Evolutionary conservation across 1,140 invertebrate species (phyloP).

Genomic region (Heliconius melpomene): DNA sequence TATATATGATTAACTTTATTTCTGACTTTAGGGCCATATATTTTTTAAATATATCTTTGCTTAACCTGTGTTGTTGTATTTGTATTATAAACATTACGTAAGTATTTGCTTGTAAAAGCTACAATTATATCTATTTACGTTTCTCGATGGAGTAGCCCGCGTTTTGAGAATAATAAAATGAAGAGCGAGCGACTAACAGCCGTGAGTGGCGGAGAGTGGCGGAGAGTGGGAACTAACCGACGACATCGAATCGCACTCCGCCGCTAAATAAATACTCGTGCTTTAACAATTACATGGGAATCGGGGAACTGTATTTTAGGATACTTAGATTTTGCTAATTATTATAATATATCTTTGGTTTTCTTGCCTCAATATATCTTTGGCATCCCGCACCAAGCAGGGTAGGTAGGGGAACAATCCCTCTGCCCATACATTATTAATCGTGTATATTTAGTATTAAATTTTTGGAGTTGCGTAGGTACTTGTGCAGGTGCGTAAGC

Average conservation of each 20-base stretch:
- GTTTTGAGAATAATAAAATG: conserved; percentile 17
- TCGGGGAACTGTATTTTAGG: neutral
- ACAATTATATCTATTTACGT: neutral
- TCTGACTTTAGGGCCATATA: too few relatives aligned
- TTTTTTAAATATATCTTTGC: too few relatives aligned
- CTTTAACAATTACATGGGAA: neutral
- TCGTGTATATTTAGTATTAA: too few relatives aligned
- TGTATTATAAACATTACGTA: neutral
- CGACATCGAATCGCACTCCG: conserved; percentile 18
- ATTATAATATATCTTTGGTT: neutral
- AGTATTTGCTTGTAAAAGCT: neutral
- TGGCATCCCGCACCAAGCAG: too few relatives aligned
- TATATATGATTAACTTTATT: too few relatives aligned
- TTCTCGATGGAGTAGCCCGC: neutral
- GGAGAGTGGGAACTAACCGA: conserved; percentile 5
- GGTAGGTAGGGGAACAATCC: too few relatives aligned
- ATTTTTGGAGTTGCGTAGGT: too few relatives aligned
- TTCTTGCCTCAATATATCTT: too few relatives aligned
- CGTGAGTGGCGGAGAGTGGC: neutral
- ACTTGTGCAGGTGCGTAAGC: too few relatives aligned
- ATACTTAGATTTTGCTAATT: neutral
- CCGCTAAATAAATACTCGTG: neutral
- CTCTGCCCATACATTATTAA: too few relatives aligned
- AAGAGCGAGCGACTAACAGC: conserved; percentile 1
- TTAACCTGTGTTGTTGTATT: too few relatives aligned